Conservation (phyloP, 2,113 vertebrate genomes). For the Acanthochromis polyacanthus region DNA sequence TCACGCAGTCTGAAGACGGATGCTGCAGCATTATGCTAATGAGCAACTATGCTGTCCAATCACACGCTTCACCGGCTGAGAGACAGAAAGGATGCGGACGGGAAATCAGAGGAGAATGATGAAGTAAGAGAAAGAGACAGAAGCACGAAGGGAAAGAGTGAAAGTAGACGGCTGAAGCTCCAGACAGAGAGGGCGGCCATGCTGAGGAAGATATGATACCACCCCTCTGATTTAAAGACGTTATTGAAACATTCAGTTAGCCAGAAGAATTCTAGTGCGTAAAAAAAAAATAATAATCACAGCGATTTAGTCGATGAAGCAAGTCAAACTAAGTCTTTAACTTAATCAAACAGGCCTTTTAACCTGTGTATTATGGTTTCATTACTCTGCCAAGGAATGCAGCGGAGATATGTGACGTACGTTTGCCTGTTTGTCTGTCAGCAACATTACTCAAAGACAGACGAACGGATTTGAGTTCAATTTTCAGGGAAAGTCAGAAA, state of each 20-base stretch:
- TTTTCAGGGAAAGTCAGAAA: too few species aligned
- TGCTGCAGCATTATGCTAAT: slow-evolving; percentile 69
- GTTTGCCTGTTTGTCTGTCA: too few species aligned
- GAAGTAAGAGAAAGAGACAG: slow-evolving; percentile 14
- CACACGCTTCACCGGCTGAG: slow-evolving; percentile 67
- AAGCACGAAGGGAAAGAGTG: neutral
- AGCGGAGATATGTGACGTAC: too few species aligned
- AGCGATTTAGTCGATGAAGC: too few species aligned
- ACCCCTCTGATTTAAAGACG: neutral
- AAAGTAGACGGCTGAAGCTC: slow-evolving; percentile 24
- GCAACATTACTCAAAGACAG: too few species aligned
- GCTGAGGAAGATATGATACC: neutral
- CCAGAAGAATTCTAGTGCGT: too few species aligned
- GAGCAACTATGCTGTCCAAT: slow-evolving; percentile 72
- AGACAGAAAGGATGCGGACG: slow-evolving; percentile 54
- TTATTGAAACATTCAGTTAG: neutral
- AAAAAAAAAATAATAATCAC: too few species aligned
- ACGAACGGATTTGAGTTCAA: too few species aligned
- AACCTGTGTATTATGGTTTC: neutral
- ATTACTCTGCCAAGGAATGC: neutral
- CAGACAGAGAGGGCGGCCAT: neutral
- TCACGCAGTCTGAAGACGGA: slow-evolving; percentile 56
- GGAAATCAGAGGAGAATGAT: slow-evolving; percentile 30
- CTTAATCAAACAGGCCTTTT: neutral
- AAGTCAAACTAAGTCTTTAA: neutral